Evolutionary conservation across 1,140 invertebrate species (phyloP).

Genomic region (Hylaeus anthracinus): DNA sequence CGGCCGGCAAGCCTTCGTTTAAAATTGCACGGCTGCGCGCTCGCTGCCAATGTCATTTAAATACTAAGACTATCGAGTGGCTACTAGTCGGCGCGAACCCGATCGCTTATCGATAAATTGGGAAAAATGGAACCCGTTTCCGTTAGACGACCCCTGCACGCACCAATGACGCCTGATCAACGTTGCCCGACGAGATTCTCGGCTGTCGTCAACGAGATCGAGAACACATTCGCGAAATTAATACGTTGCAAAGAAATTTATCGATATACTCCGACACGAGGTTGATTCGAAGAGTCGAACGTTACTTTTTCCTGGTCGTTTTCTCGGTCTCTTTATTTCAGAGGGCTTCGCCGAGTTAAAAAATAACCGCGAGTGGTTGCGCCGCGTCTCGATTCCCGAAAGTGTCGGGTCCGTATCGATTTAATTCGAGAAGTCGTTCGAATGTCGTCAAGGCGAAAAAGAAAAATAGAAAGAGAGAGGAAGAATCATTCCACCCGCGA

Average conservation of each 20-base stretch:
- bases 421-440: slow-evolving; percentile 1
- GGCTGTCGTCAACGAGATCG: background rate
- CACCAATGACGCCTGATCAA: background rate
- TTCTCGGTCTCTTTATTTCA: background rate
- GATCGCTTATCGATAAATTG: slow-evolving; percentile 28
- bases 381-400: background rate
- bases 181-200: no score
- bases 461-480: background rate
- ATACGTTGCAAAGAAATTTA: no score
- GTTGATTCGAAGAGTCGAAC: background rate
- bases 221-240: background rate
- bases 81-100: background rate
- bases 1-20: slow-evolving; percentile 8
- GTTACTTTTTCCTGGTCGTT: background rate
- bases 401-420: background rate
- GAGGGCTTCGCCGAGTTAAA: no score
- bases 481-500: background rate
- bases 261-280: background rate
- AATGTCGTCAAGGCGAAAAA: background rate
- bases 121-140: slow-evolving; percentile 47
- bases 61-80: slow-evolving; percentile 7
- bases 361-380: background rate
- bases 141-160: slow-evolving; percentile 29
- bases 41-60: slow-evolving; percentile 31
- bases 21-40: slow-evolving; percentile 19